Percentiles rank a stretch among this genome's conserved stretches.
Evolutionary conservation across 2,888 invertebrate genomes (phyloP).

Genomic region (Steinernema hermaphroditum): DNA sequence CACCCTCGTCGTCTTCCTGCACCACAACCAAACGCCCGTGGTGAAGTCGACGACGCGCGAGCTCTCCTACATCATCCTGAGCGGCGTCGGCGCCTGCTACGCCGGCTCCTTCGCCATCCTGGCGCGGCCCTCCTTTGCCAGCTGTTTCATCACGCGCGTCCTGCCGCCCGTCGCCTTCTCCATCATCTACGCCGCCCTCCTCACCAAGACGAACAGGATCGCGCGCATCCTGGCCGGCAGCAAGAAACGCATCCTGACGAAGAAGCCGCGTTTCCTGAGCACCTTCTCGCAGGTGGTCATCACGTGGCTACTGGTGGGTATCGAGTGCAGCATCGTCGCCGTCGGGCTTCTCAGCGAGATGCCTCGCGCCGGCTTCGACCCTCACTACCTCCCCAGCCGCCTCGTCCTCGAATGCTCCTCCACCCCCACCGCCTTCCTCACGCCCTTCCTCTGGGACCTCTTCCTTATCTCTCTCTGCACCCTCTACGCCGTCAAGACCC

Average conservation of each 20-base stretch:
- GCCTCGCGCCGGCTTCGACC: conserved; percentile 57
- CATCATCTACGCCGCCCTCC: conserved; percentile 90
- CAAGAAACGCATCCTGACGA: conserved; percentile 84
- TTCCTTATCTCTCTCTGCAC: conserved; percentile 81
- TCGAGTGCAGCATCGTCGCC: conserved; percentile 79
- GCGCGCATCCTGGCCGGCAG: conserved; percentile 95
- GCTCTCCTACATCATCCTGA: conserved; percentile 81
- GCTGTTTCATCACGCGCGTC: conserved; percentile 81
- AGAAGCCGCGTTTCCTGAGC: conserved; percentile 71
- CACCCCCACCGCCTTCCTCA: conserved; percentile 74
- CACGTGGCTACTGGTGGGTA: conserved; percentile 81
- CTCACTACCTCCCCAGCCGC: conserved; percentile 45
- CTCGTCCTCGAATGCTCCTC: conserved; percentile 71
- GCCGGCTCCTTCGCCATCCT: conserved; percentile 88
- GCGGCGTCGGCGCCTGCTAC: conserved; percentile 80
- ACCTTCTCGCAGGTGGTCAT: conserved; percentile 72
- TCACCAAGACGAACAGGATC: conserved; percentile 96
- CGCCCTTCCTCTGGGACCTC: conserved; percentile 79
- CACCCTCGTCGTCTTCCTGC: conserved; percentile 80
- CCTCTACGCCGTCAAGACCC: conserved; percentile 88
- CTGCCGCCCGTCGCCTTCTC: conserved; percentile 94
- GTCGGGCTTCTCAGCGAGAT: conserved; percentile 69
- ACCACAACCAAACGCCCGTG: conserved; percentile 89
- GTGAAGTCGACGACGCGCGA: conserved; percentile 83
- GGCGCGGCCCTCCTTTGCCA: conserved; percentile 73